phyloP scores from a whole-genome alignment of 2,113 vertebrate species.

The Tragelaphus buxtoni region DNA sequence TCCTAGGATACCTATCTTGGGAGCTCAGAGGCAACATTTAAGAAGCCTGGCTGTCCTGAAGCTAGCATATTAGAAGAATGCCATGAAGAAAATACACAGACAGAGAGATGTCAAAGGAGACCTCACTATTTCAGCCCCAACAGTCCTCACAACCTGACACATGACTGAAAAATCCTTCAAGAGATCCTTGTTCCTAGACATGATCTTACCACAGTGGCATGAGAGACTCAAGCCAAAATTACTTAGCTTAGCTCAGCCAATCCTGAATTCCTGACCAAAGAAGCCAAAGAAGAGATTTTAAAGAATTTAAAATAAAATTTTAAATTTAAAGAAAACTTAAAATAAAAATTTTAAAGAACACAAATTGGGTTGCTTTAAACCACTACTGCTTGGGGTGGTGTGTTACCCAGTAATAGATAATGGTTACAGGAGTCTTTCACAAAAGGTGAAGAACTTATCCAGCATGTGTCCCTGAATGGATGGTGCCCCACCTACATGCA shows the following conservation, averaged over 20 bases:
- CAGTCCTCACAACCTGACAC: neutral
- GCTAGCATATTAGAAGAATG: neutral
- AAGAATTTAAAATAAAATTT: neutral
- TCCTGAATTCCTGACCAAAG: neutral
- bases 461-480: neutral
- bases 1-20: neutral
- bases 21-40: neutral
- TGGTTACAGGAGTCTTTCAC: neutral
- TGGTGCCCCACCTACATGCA: neutral
- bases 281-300: neutral
- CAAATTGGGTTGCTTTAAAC: neutral
- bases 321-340: too few species aligned
- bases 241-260: neutral
- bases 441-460: neutral
- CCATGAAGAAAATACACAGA: neutral
- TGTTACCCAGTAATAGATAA: neutral
- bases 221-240: neutral
- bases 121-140: neutral
- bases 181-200: neutral
- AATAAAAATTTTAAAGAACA: neutral
- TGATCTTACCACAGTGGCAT: neutral
- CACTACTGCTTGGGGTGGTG: neutral
- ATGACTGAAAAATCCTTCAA: neutral
- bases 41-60: neutral
- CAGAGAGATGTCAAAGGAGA: neutral